phyloP scores from a whole-genome alignment of 2,888 invertebrate genomes.

The Seira musarum region DNA sequence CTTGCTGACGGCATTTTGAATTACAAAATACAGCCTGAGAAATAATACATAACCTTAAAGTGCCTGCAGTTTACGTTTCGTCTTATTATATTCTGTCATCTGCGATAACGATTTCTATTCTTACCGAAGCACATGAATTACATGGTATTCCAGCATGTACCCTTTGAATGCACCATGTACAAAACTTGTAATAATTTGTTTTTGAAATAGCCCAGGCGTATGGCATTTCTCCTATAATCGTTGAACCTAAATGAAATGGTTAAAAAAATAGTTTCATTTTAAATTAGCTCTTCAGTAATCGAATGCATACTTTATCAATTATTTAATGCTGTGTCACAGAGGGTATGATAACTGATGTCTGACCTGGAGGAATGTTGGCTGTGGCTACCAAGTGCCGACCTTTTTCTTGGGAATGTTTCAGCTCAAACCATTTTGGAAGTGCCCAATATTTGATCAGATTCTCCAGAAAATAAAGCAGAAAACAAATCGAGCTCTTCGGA shows the following conservation, averaged over 20 bases:
- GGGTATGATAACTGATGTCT: too few species aligned
- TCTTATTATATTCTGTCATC: neutral
- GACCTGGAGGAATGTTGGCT: slow-evolving; percentile 66
- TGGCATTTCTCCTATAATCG: slow-evolving; percentile 73
- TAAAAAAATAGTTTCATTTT: too few species aligned
- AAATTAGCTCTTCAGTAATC: too few species aligned
- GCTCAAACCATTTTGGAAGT: slow-evolving; percentile 55
- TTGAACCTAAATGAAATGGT: slow-evolving; percentile 71
- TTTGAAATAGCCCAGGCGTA: slow-evolving; percentile 72
- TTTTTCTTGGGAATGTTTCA: slow-evolving; percentile 54
- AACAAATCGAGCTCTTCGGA: slow-evolving; percentile 18
- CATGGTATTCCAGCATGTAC: slow-evolving; percentile 70
- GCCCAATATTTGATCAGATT: slow-evolving; percentile 42
- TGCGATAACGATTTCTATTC: slow-evolving; percentile 26
- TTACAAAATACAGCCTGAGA: slow-evolving; percentile 73
- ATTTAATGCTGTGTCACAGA: neutral
- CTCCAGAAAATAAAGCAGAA: slow-evolving; percentile 39
- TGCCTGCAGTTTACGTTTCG: neutral
- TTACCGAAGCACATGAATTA: slow-evolving; percentile 69
- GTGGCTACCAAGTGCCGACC: slow-evolving; percentile 65
- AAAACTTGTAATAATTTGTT: slow-evolving; percentile 71
- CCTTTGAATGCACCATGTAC: slow-evolving; percentile 72
- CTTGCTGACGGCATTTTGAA: slow-evolving; percentile 71
- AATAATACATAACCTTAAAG: slow-evolving; percentile 6
- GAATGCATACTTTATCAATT: neutral